Evolutionary conservation across 2,113 vertebrate genomes (phyloP).

Genomic region (Ginglymostoma cirratum): DNA sequence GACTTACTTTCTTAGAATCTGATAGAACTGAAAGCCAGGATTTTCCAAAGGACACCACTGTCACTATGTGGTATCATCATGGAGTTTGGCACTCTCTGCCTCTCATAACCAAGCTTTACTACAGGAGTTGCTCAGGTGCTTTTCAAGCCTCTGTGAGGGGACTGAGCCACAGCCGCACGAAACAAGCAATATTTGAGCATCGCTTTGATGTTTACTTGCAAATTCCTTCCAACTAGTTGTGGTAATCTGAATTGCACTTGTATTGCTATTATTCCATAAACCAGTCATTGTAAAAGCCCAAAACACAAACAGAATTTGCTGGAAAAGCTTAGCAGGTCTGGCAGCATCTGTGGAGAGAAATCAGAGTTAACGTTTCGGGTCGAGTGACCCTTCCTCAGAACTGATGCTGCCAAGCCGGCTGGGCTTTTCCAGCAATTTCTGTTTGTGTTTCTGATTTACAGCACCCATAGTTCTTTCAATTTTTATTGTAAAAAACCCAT

Average conservation of each 20-base stretch:
- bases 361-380: too few species aligned
- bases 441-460: too few species aligned
- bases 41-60: background rate
- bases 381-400: too few species aligned
- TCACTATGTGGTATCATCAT: background rate
- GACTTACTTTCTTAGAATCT: background rate
- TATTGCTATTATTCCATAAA: background rate
- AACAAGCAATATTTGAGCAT: background rate
- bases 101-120: background rate
- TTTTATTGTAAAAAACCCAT: too few species aligned
- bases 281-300: too few species aligned
- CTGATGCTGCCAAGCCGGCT: too few species aligned
- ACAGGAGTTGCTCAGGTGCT: background rate
- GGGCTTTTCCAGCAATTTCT: too few species aligned
- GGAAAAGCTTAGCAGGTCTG: too few species aligned
- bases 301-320: too few species aligned
- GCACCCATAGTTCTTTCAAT: too few species aligned
- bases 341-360: too few species aligned
- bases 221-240: background rate
- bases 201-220: background rate
- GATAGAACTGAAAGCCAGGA: background rate
- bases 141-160: background rate
- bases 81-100: background rate
- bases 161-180: background rate
- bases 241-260: background rate